Conservation (phyloP, 1,140 invertebrate genomes). For the Yoshiicerus persimilis region DNA sequence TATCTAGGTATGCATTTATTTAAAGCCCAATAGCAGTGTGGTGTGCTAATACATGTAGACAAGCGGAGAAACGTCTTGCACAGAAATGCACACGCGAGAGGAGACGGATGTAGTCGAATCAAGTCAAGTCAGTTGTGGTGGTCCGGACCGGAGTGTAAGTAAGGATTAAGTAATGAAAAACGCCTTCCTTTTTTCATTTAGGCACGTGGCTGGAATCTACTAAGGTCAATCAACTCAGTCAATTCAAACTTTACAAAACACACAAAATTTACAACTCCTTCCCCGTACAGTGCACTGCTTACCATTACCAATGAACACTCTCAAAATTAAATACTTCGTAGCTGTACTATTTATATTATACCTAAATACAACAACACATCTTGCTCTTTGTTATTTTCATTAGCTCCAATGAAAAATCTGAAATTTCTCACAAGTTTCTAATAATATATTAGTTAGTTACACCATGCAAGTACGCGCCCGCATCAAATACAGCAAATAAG, state of each 20-base stretch:
- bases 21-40: background rate
- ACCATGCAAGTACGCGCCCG: too few species aligned
- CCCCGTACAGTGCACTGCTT: background rate
- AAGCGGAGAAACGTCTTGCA: background rate
- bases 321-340: too few species aligned
- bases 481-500: too few species aligned
- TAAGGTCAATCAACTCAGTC: slow-evolving; percentile 23
- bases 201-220: slow-evolving; percentile 22
- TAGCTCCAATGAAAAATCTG: background rate
- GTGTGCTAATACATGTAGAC: background rate
- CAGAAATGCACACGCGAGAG: background rate
- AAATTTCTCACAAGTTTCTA: too few species aligned
- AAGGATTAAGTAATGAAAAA: background rate
- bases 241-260: background rate
- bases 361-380: background rate
- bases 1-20: background rate
- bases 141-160: slow-evolving; percentile 17
- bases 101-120: background rate
- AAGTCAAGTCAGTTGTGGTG: background rate
- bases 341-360: background rate
- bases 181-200: slow-evolving; percentile 3
- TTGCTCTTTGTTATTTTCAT: background rate
- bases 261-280: background rate
- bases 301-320: background rate
- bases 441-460: too few species aligned